Base-by-base conservation (phyloP, 2,797 vertebrate species). In the Pangasius sanitwongsei region DNA sequence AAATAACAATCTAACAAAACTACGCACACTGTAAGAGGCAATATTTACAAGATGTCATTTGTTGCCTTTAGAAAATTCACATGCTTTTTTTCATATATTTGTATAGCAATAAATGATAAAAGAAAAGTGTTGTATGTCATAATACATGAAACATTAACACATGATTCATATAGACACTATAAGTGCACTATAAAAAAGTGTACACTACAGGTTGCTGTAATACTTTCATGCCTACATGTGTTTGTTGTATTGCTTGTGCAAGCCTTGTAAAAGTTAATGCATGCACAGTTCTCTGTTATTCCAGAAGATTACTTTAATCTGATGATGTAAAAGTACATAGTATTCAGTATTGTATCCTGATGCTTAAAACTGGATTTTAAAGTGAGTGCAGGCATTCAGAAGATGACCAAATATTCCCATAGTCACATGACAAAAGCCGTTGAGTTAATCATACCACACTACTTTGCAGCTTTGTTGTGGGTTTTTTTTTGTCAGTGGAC, bases 401-500 rank as follows among this genome's bases (percentile, higher is more conserved):
- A 81, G 63, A 84, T 85, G 28, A 81, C 28, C 16, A 83, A 57
- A 72, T 72, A 50, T 70, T 50, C 61, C 13, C 23, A 41, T 31
- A 41, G 48, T 87, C 59, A 48, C 85, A 75, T 87, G 78, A 77
- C 28, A 59, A 67, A 83, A 48, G 31, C 48, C 15, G 11, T n/a
- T 67, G 81, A 88, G 87, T 83, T 70, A 80, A 61, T 72, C 77
- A 37, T 15, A n/a, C 55, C 57, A 63, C 55, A 74, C 70, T 57
- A 84, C 70, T 70, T 44, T 77, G 28, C 37, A 87, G 87, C 83
- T 90, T 91, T 91, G 87, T 91, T 91, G 82, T 87, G 74, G 59
- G 41, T 4, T 41, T 41, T 88, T 88, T 77, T 85, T 90, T 89
- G 90, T 90, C 87, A 89, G 63, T 89, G 91, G 91, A 91, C 92